Evolutionary conservation across 2,113 vertebrate species (phyloP).

Genomic region (Lichenostomus cassidix): DNA sequence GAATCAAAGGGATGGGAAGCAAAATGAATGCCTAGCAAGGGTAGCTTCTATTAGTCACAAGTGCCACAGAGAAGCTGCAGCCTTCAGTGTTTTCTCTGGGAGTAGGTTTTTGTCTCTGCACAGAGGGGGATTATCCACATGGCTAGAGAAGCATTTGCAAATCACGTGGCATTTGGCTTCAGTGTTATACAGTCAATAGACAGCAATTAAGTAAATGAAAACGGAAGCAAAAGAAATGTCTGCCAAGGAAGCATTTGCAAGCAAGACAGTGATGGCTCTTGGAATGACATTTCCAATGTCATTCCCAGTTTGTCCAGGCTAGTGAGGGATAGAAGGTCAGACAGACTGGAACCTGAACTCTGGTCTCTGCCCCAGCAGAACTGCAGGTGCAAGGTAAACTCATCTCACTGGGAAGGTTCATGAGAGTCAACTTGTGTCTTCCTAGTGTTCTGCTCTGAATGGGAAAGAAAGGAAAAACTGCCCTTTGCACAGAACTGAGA

Average conservation of each 20-base stretch:
- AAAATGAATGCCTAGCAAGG: not conserved
- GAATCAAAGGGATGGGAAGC: not conserved
- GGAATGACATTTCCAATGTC: not conserved
- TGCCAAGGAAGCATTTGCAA: not conserved
- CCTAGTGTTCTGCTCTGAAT: not conserved
- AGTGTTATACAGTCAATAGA: not conserved
- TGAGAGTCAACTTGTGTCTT: not conserved
- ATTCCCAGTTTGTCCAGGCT: not conserved
- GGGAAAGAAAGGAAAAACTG: not conserved
- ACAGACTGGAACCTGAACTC: not conserved
- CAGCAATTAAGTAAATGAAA: conserved; percentile 25
- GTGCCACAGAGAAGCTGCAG: not conserved
- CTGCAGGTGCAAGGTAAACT: not conserved
- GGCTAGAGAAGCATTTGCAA: conserved; percentile 16
- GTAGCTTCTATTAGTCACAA: not conserved
- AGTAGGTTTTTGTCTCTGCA: not conserved
- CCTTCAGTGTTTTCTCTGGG: not conserved
- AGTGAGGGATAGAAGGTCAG: not conserved
- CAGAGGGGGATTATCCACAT: not conserved
- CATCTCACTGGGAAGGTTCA: not conserved
- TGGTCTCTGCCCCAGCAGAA: not conserved
- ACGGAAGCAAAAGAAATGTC: conserved; percentile 15
- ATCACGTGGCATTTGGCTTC: conserved; percentile 21
- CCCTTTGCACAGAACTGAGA: not conserved
- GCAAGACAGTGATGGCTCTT: not conserved